Conservation (phyloP, 2,797 vertebrate species). For the Microchirus variegatus region DNA sequence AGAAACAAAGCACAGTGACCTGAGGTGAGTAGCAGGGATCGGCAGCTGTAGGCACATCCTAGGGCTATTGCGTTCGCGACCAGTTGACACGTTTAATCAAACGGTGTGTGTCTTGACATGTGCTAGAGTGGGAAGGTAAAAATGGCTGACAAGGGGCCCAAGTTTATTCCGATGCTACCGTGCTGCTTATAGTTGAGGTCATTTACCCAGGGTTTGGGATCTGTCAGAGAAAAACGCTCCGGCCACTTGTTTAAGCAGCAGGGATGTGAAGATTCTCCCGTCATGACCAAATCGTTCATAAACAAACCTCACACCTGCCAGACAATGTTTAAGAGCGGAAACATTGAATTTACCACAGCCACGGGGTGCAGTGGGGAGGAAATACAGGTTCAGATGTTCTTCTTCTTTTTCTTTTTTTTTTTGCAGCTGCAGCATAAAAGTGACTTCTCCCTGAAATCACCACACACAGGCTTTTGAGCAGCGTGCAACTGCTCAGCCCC, state of each 20-base stretch:
- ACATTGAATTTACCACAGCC: constrained; percentile 63
- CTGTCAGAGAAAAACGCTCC: constrained; percentile 25
- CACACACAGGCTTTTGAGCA: constrained; percentile 29
- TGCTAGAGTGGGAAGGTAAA: constrained; percentile 53
- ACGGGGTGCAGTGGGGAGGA: constrained; percentile 41
- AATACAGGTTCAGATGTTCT: constrained; percentile 43
- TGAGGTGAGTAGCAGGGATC: constrained; percentile 59
- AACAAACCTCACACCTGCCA: constrained; percentile 53
- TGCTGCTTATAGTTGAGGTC: constrained; percentile 35
- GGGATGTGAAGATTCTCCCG: constrained; percentile 47
- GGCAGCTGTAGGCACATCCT: constrained; percentile 41
- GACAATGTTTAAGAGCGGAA: constrained; percentile 51
- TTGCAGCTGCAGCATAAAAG: constrained; percentile 50
- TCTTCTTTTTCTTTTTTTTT: constrained; percentile 35
- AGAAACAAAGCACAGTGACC: constrained; percentile 71
- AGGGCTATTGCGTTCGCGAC: constrained; percentile 49
- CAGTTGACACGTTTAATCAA: constrained; percentile 76
- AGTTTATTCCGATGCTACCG: constrained; percentile 64
- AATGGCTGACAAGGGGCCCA: constrained; percentile 50
- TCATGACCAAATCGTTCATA: constrained; percentile 58
- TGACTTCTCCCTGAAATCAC: constrained; percentile 52
- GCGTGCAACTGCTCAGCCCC: constrained; percentile 18
- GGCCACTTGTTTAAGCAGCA: constrained; percentile 53
- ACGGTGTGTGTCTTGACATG: constrained; percentile 68
- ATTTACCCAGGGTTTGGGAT: constrained; percentile 45